Evolutionary conservation across 2,797 vertebrate genomes (phyloP), one percentile per base, ranked within the genome.

Genomic region (Anolis apletophallus): DNA sequence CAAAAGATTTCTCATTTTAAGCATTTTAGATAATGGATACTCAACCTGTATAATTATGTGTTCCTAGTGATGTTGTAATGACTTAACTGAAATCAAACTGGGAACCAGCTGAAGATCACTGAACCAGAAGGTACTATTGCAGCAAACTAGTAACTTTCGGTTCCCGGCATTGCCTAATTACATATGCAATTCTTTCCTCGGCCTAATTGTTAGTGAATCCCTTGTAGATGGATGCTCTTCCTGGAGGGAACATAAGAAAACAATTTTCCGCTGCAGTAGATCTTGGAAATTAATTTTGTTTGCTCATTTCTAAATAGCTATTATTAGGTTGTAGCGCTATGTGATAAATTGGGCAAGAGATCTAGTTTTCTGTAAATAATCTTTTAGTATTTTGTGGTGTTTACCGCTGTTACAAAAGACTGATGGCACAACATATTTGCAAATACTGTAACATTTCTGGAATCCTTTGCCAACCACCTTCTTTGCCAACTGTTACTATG

Each of bases 311-410:
- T 77, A 46, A 55, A 75, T 50, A 29, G 71, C 79, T n/a, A 81
- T 90, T 88, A 83, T 82, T 64, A 59, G 34, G 8, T 50, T 64
- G 68, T 29, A 76, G 61, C 75, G 71, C 32, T 77, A 76, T 80
- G 75, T 54, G 78, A 59, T 78, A n/a, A 76, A 80, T 77, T 68
- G 23, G 14, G 80, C 59, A 26, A 81, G 50, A 9, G 61, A 32
- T 72, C 34, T 32, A 19, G 1, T 57, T 87, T 23, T 71, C 69
- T 80, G 61, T 83, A 85, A 80, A 80, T 80, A 80, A 72, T 71
- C 46, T 83, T 78, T 78, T 76, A 19, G 67, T 32, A 73, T 7
- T 68, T 36, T 26, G 1, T 17, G 12, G 19, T 14, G 83, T 71
- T 40, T 76, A 59, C 46, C 76, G 68, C 55, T 61, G 61, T 50